Base-by-base conservation (phyloP, 1,140 invertebrate genomes). In the Pseudomyrmex pallidus region DNA sequence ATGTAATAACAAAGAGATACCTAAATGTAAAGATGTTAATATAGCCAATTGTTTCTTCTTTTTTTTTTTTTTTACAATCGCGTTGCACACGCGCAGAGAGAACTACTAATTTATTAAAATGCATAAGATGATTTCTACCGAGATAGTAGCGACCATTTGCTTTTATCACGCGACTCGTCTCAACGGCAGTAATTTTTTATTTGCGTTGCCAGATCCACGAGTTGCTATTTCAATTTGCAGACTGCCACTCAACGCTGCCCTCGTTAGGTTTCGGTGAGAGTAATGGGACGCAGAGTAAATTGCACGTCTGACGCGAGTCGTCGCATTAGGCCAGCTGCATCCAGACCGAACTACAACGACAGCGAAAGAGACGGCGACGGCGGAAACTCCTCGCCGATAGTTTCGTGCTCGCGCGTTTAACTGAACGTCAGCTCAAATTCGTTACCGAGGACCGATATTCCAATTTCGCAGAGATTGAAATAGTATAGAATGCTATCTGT, bases 161-260 rank as follows among this genome's bases (percentile, higher is more conserved):
- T 35, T 48, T 17, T n/a, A 50, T 59, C 35, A 15, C 66, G n/a
- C 48, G 48, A 48, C 8, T 76, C 25, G 48, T 15, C 15, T 59
- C 66, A 35, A n/a, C 46, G 52, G 7, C 12, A 50, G 17, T 50
- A 63, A 78, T 67, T 68, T 78, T 78, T 84, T 68, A 70, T 84
- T 77, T 54, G 54, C 13, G 48, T 52, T 46, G n/a, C 46, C 74
- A 54, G 35, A 68, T 66, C 20, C 15, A 48, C 82, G 48, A 35
- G 35, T 84, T 84, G 77, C 76, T 80, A 82, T 84, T 84, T 84
- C 70, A 84, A 84, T 84, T 73, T 84, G 63, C 76, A 57, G 76
- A 54, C 68, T 84, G 83, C 76, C 83, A 84, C 76, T 84, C 83
- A 73, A 22, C 61, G 59, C 52, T 73, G 52, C 76, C 46, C 83